Conservation (phyloP, 2,797 vertebrate genomes). For the Protonibea diacanthus region DNA sequence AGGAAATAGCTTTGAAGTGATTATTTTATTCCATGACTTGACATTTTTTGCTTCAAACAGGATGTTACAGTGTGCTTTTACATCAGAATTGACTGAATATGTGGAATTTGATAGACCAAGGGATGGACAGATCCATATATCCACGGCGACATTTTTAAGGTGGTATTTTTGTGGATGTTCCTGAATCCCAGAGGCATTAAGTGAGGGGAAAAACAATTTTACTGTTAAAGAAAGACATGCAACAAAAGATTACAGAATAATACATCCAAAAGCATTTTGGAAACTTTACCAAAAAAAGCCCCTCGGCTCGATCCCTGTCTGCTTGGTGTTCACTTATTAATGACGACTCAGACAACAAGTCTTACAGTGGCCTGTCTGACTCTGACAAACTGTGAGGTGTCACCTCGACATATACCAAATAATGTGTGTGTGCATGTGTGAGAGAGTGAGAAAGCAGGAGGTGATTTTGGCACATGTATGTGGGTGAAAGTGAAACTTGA, state of each 20-base stretch:
- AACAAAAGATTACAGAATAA: not conserved
- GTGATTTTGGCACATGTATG: not conserved
- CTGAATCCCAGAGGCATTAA: not conserved
- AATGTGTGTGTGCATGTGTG: constrained; percentile 8
- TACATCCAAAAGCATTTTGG: not conserved
- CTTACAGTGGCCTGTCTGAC: constrained; percentile 72
- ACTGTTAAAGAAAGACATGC: not conserved
- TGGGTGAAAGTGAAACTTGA: constrained; percentile 17
- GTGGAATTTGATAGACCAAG: not conserved
- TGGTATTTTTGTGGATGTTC: not conserved
- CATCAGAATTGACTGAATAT: not conserved
- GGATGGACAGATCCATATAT: not conserved
- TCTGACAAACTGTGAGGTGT: constrained; percentile 72
- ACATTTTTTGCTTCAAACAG: not conserved
- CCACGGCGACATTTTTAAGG: not conserved
- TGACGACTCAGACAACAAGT: constrained; percentile 83
- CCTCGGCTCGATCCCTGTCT: constrained; percentile 34
- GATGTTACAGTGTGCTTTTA: not conserved
- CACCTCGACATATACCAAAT: constrained; percentile 57
- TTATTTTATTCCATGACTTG: not conserved
- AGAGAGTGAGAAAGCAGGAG: not conserved
- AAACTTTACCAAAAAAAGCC: no score
- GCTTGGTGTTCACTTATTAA: constrained; percentile 65
- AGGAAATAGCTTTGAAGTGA: not conserved
- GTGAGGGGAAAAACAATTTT: not conserved